Evolutionary conservation across 2,113 vertebrate genomes (phyloP).

Genomic region (Anguilla japonica): DNA sequence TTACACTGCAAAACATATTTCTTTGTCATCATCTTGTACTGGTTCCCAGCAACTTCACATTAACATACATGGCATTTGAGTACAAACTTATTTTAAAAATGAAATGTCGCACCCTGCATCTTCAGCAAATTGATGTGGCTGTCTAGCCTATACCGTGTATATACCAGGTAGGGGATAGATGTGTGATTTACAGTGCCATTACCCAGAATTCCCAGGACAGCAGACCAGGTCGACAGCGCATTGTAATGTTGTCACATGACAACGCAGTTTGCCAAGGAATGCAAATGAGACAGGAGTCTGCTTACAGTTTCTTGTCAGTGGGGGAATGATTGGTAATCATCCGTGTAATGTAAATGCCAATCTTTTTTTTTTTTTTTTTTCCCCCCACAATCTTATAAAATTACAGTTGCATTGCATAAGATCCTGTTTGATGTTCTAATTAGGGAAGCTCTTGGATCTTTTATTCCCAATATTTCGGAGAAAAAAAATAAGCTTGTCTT

Average conservation of each 20-base stretch:
- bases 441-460: neutral
- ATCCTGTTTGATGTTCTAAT: neutral
- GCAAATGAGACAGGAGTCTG: constrained; percentile 68
- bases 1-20: neutral
- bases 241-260: constrained; percentile 66
- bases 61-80: neutral
- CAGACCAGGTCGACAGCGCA: constrained; percentile 60
- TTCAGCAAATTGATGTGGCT: constrained; percentile 22
- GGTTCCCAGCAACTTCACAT: neutral
- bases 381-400: constrained; percentile 50
- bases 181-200: constrained; percentile 64
- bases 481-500: neutral
- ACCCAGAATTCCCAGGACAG: constrained; percentile 49
- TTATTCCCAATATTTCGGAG: neutral
- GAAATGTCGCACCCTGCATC: neutral
- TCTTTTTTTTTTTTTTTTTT: constrained; percentile 58
- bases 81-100: neutral
- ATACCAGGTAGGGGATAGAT: constrained; percentile 45
- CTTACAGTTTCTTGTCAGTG: constrained; percentile 30
- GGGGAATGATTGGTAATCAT: constrained; percentile 74
- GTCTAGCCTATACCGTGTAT: constrained; percentile 10
- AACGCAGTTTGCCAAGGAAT: constrained; percentile 61
- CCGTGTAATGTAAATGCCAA: constrained; percentile 69
- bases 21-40: neutral
- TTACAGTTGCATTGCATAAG: neutral